Conservation (phyloP, 2,797 vertebrate species). For the Apodemus agrarius region DNA sequence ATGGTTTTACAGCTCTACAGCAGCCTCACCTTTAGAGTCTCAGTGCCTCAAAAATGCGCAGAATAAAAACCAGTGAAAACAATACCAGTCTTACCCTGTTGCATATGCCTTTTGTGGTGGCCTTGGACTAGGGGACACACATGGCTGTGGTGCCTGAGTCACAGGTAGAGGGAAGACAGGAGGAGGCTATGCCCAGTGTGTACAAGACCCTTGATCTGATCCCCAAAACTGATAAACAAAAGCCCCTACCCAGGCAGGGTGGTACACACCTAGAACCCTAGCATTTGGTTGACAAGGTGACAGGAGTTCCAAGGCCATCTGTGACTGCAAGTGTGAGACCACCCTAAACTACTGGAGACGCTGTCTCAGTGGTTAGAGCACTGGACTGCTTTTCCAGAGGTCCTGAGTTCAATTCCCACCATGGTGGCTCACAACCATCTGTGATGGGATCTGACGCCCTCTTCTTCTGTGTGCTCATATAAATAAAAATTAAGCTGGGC, state of each 20-base stretch:
- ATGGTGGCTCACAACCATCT: neutral
- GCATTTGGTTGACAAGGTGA: neutral
- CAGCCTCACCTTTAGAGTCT: slow-evolving; percentile 8
- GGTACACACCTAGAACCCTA: neutral
- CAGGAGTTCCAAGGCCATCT: neutral
- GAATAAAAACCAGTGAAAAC: neutral
- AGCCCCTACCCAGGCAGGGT: neutral
- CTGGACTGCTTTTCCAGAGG: neutral
- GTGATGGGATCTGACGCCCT: neutral
- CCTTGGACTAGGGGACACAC: neutral
- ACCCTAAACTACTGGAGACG: neutral
- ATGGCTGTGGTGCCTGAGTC: neutral
- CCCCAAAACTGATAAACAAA: neutral
- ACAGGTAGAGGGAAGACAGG: neutral
- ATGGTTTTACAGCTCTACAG: neutral
- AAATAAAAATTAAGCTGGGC: too few species aligned
- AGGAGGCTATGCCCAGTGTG: neutral
- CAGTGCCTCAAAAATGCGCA: neutral
- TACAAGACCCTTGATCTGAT: too few species aligned
- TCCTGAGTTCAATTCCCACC: neutral
- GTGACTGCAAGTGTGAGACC: neutral
- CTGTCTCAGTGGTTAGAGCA: neutral
- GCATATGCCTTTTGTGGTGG: neutral
- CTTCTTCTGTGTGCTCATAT: neutral
- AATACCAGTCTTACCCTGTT: neutral